A percentile compares a stretch with the other conserved stretches of the same genome.
These are phyloP conservation scores for Andrena haemorrhoa DNA, from an alignment of 2,888 invertebrate genomes.

Conservation along the genomic window DNA sequence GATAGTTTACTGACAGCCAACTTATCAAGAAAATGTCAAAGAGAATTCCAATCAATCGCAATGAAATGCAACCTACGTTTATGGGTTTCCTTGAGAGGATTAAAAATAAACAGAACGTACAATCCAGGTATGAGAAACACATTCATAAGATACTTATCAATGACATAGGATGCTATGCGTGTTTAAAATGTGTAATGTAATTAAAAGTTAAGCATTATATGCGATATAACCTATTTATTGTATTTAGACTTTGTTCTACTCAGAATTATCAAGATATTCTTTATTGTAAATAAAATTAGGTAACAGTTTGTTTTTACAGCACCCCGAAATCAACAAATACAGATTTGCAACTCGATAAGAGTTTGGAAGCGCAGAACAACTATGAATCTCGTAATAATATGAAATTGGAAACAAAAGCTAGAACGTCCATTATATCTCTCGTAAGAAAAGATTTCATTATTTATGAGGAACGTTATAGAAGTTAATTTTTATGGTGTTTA, in stretches of 20 bases:
- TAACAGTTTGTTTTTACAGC: conserved; percentile 34
- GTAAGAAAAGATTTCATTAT: conserved; percentile 49
- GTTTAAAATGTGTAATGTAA: not conserved
- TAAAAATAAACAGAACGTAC: conserved; percentile 21
- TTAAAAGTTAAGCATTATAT: not conserved
- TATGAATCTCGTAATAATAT: not conserved
- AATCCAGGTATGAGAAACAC: conserved; percentile 51
- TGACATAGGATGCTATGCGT: not conserved
- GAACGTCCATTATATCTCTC: conserved; percentile 53
- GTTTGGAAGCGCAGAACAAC: not conserved
- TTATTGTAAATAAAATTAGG: not conserved
- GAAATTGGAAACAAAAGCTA: not conserved
- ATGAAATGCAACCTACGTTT: conserved; percentile 54
- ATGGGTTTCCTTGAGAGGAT: conserved; percentile 51
- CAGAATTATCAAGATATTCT: not conserved
- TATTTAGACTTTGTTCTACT: not conserved
- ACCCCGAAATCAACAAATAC: conserved; percentile 21
- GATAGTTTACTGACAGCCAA: not conserved
- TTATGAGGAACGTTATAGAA: not conserved
- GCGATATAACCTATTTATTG: not conserved
- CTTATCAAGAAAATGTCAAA: conserved; percentile 59
- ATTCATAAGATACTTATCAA: not conserved
- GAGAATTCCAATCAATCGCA: conserved; percentile 44
- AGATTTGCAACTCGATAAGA: not conserved
- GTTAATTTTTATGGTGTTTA: not conserved